These are phyloP conservation scores for Drosophila stalkeri DNA, from an alignment of 2,888 invertebrate genomes.

Conservation along the genomic window DNA sequence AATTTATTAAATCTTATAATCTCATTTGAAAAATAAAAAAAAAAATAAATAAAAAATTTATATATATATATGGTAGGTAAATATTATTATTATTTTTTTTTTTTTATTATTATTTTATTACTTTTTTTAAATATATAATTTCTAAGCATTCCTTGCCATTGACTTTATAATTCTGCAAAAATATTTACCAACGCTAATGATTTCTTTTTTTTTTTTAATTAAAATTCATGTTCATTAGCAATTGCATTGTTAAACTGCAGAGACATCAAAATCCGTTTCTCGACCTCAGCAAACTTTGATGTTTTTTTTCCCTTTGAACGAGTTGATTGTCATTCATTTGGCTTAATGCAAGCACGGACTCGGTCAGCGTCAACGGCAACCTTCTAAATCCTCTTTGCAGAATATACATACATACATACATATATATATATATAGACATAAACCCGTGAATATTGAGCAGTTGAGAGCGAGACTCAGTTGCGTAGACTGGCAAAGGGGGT, in stretches of 20 bases:
- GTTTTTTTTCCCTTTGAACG: constrained; percentile 44
- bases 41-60: no score
- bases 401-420: not conserved
- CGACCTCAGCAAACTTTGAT: constrained; percentile 51
- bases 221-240: not conserved
- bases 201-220: not conserved
- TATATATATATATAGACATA: not conserved
- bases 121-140: no score
- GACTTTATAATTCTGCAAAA: not conserved
- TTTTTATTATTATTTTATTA: no score
- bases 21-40: no score
- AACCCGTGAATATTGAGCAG: constrained; percentile 64
- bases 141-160: no score
- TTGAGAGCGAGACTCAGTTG: constrained; percentile 29
- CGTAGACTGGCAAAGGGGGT: constrained; percentile 12
- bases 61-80: no score
- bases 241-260: constrained; percentile 7
- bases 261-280: constrained; percentile 5
- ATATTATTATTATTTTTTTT: no score
- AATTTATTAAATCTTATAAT: no score
- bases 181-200: not conserved
- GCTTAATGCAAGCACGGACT: constrained; percentile 25
- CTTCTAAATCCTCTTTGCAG: constrained; percentile 65
- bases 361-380: constrained; percentile 15
- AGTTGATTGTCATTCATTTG: constrained; percentile 60